phyloP scores from a whole-genome alignment of 1,140 invertebrate species.

The Lycorma delicatula region DNA sequence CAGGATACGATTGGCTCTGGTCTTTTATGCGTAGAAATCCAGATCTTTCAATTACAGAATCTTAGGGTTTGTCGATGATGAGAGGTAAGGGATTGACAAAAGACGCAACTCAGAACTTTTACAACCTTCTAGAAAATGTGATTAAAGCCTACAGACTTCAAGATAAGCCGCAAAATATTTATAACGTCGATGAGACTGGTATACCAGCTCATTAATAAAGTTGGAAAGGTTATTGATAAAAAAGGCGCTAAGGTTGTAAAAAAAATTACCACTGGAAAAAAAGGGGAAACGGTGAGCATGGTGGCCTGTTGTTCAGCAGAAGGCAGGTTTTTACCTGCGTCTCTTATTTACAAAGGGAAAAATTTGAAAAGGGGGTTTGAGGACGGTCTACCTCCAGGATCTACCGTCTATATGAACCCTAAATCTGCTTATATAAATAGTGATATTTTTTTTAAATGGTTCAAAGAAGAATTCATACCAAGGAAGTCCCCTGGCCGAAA shows the following conservation, averaged over 20 bases:
- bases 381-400: slow-evolving; percentile 30
- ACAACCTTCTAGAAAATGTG: slow-evolving; percentile 8
- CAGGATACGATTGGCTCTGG: slow-evolving; percentile 24
- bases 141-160: slow-evolving; percentile 25
- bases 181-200: slow-evolving; percentile 30
- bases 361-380: slow-evolving; percentile 26
- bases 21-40: slow-evolving; percentile 18
- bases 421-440: slow-evolving; percentile 36
- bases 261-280: slow-evolving; percentile 24
- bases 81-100: slow-evolving; percentile 26
- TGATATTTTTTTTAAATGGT: slow-evolving; percentile 36
- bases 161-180: slow-evolving; percentile 27
- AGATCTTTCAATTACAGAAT: slow-evolving; percentile 26
- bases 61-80: slow-evolving; percentile 27
- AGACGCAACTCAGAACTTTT: slow-evolving; percentile 22
- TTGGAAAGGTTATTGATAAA: slow-evolving; percentile 21
- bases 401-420: slow-evolving; percentile 32
- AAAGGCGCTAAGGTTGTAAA: slow-evolving; percentile 25
- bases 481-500: slow-evolving; percentile 25
- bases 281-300: slow-evolving; percentile 28
- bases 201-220: slow-evolving; percentile 31
- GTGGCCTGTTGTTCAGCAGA: slow-evolving; percentile 26
- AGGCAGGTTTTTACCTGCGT: slow-evolving; percentile 24
- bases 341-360: slow-evolving; percentile 26
- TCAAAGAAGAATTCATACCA: slow-evolving; percentile 34